Evolutionary conservation across 1,140 invertebrate species (phyloP).

Genomic region (Drosophila lacertosa): DNA sequence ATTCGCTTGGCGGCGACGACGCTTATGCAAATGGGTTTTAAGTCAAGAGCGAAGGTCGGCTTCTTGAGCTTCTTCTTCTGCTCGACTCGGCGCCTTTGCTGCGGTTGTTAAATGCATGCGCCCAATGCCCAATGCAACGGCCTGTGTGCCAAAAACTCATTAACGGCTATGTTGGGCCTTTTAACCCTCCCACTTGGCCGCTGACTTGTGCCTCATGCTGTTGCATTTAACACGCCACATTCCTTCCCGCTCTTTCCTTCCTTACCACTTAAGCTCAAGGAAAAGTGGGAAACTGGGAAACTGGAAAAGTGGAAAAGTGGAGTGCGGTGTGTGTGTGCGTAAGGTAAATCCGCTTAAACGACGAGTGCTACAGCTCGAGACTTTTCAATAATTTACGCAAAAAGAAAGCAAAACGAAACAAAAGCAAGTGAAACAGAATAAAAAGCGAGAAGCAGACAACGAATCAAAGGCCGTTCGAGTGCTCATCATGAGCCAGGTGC

Average conservation of each 20-base stretch:
- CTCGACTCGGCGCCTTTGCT: slow-evolving; percentile 1
- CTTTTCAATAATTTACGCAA: slow-evolving; percentile 75
- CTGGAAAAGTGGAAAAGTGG: neutral
- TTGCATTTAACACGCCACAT: slow-evolving; percentile 52
- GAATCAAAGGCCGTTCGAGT: slow-evolving; percentile 63
- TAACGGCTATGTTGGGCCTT: slow-evolving; percentile 62
- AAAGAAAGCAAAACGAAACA: slow-evolving; percentile 16
- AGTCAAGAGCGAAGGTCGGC: slow-evolving; percentile 76
- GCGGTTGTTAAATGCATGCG: slow-evolving; percentile 68
- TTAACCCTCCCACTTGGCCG: slow-evolving; percentile 49
- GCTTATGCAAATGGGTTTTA: slow-evolving; percentile 77
- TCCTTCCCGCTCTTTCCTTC: slow-evolving; percentile 27
- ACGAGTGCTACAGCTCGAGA: slow-evolving; percentile 52
- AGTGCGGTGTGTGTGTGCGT: slow-evolving; percentile 11
- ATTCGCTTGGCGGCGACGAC: slow-evolving; percentile 5
- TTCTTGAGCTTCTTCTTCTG: slow-evolving; percentile 10
- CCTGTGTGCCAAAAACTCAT: slow-evolving; percentile 60
- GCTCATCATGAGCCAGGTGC: slow-evolving; percentile 53
- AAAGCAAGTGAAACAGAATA: slow-evolving; percentile 11
- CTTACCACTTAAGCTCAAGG: slow-evolving; percentile 38
- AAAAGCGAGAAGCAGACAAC: slow-evolving; percentile 32
- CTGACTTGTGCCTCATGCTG: slow-evolving; percentile 24
- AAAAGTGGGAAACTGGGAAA: slow-evolving; percentile 13
- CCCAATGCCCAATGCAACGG: slow-evolving; percentile 26
- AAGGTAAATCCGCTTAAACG: slow-evolving; percentile 67